phyloP scores from a whole-genome alignment of 2,797 vertebrate species.

The Gadopsis marmoratus region DNA sequence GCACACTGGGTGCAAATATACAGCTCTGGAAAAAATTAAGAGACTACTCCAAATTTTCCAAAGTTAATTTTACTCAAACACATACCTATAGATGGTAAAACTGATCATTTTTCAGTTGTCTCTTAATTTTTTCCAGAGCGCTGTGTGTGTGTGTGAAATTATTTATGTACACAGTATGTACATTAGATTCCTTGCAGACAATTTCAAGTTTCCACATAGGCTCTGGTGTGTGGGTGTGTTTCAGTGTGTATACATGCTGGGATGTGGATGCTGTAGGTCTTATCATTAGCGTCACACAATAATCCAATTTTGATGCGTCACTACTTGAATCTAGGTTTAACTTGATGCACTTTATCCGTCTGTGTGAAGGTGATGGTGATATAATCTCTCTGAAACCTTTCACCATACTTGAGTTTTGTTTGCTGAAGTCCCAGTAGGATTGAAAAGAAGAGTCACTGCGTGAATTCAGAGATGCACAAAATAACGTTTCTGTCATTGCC shows the following conservation, averaged over 20 bases:
- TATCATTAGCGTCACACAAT: constrained; percentile 36
- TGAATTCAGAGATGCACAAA: not conserved
- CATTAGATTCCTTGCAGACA: constrained; percentile 24
- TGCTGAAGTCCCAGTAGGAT: not conserved
- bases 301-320: constrained; percentile 40
- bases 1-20: too few relatives aligned
- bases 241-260: constrained; percentile 35
- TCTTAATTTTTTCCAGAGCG: too few relatives aligned
- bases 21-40: too few relatives aligned
- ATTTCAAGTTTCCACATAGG: constrained; percentile 30
- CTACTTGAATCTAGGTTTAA: constrained; percentile 28
- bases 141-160: not conserved
- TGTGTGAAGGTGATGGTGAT: not conserved
- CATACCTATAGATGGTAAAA: too few relatives aligned
- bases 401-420: not conserved
- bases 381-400: not conserved
- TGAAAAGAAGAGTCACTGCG: not conserved
- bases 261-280: constrained; percentile 23
- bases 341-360: constrained; percentile 20
- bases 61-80: too few relatives aligned
- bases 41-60: too few relatives aligned
- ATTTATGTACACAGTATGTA: not conserved
- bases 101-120: too few relatives aligned
- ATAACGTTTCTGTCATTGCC: not conserved
- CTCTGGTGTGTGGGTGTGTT: constrained; percentile 34